A percentile compares a stretch with the other conserved stretches of the same genome.
These are phyloP conservation scores for Drosophila maculinotata DNA, from an alignment of 2,888 invertebrate species.

Conservation along the genomic window DNA sequence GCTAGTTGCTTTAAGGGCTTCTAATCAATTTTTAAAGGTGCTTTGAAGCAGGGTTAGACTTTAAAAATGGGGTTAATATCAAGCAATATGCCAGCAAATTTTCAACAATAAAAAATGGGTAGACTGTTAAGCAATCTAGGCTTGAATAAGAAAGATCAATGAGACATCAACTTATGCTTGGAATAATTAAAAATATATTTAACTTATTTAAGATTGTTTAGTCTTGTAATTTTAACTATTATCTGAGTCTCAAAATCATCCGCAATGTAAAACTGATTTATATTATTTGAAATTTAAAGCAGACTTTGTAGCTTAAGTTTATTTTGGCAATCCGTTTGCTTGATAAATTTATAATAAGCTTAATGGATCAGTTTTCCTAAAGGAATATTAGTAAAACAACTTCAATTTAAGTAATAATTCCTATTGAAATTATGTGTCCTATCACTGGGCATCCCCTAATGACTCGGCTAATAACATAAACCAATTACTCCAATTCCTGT, in stretches of 20 bases:
- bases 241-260: background rate
- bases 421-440: slow-evolving; percentile 13
- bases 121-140: too few relatives aligned
- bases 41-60: background rate
- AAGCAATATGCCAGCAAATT: background rate
- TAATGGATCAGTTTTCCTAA: background rate
- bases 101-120: background rate
- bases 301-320: background rate
- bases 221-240: background rate
- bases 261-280: background rate
- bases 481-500: slow-evolving; percentile 52
- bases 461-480: slow-evolving; percentile 50
- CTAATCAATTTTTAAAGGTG: slow-evolving; percentile 56
- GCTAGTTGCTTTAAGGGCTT: slow-evolving; percentile 47
- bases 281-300: background rate
- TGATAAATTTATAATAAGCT: slow-evolving; percentile 14
- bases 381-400: slow-evolving; percentile 6
- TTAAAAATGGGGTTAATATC: slow-evolving; percentile 2
- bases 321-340: background rate
- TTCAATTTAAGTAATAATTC: slow-evolving; percentile 36
- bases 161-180: too few relatives aligned
- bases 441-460: slow-evolving; percentile 32
- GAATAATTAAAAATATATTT: too few relatives aligned
- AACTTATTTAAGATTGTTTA: too few relatives aligned
- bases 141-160: too few relatives aligned